Evolutionary conservation across 2,113 vertebrate genomes (phyloP).

Genomic region (Burhinus bistriatus): DNA sequence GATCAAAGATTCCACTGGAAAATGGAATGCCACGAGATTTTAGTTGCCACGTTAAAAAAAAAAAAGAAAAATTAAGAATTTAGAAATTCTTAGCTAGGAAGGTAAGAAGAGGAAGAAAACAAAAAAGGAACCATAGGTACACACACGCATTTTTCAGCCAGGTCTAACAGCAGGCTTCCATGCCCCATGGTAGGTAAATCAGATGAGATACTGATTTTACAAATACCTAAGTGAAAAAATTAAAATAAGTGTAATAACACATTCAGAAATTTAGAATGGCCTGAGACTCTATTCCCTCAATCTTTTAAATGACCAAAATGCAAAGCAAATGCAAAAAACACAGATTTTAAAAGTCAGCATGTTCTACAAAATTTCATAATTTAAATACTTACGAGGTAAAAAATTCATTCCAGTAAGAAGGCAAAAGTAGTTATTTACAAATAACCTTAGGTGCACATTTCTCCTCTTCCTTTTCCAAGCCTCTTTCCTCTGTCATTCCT

Average conservation of each 20-base stretch:
- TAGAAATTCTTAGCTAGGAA: not conserved
- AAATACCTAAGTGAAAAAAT: not conserved
- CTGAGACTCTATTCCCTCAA: not conserved
- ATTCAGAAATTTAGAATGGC: not conserved
- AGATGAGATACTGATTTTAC: not conserved
- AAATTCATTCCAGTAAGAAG: not conserved
- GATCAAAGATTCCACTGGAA: not conserved
- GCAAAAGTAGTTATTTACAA: not conserved
- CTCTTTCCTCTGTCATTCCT: not conserved
- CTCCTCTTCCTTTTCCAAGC: not conserved
- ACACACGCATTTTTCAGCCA: not conserved
- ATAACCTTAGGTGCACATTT: not conserved
- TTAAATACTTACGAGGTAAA: slow-evolving; percentile 25
- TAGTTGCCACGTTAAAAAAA: not conserved
- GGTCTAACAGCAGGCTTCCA: not conserved
- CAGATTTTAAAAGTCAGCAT: not conserved
- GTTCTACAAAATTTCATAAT: not conserved
- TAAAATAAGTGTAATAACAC: not conserved
- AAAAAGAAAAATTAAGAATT: too few relatives aligned
- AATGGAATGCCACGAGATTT: not conserved
- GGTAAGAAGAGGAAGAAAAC: not conserved
- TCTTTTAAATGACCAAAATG: not conserved
- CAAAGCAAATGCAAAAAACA: not conserved
- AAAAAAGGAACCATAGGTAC: not conserved
- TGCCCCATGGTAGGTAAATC: not conserved